Evolutionary conservation across 1,140 invertebrate genomes (phyloP).

Genomic region (Trinorchestia longiramus): DNA sequence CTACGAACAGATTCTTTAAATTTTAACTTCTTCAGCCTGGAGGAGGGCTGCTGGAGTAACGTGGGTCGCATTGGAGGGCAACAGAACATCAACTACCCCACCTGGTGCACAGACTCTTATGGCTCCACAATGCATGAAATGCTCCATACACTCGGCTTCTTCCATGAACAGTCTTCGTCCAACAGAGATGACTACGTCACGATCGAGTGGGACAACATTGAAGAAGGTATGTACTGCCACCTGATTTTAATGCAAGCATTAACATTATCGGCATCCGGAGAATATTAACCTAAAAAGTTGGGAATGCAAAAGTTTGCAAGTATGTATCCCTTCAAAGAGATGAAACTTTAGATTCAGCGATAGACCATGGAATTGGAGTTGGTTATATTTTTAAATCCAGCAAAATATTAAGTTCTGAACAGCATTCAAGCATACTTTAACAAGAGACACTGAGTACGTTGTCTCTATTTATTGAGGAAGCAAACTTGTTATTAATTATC

Average conservation of each 20-base stretch:
- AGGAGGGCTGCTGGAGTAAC: constrained; percentile 69
- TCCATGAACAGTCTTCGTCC: constrained; percentile 71
- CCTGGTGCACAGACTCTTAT: constrained; percentile 73
- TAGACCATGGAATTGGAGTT: too few species aligned
- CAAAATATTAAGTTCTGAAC: too few species aligned
- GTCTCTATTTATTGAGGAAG: too few species aligned
- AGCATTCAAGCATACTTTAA: too few species aligned
- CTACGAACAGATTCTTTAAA: too few species aligned
- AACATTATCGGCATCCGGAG: background rate
- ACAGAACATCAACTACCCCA: constrained; percentile 69
- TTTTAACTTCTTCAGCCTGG: constrained; percentile 14
- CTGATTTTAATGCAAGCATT: background rate
- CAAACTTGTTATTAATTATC: too few species aligned
- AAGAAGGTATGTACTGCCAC: constrained; percentile 55
- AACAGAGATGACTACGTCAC: constrained; percentile 70
- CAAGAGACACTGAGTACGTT: too few species aligned
- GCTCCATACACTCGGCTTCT: constrained; percentile 70
- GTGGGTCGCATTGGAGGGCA: constrained; percentile 68
- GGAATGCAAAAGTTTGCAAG: too few species aligned
- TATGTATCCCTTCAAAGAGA: too few species aligned
- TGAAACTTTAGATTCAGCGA: too few species aligned
- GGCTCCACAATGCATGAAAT: constrained; percentile 83
- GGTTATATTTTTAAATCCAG: too few species aligned
- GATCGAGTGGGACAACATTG: constrained; percentile 69
- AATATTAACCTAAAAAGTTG: too few species aligned